A percentile compares a stretch with the other conserved stretches of the same genome.
Evolutionary conservation across 2,888 invertebrate genomes (phyloP).

Genomic region (Dasysyrphus albostriatus): DNA sequence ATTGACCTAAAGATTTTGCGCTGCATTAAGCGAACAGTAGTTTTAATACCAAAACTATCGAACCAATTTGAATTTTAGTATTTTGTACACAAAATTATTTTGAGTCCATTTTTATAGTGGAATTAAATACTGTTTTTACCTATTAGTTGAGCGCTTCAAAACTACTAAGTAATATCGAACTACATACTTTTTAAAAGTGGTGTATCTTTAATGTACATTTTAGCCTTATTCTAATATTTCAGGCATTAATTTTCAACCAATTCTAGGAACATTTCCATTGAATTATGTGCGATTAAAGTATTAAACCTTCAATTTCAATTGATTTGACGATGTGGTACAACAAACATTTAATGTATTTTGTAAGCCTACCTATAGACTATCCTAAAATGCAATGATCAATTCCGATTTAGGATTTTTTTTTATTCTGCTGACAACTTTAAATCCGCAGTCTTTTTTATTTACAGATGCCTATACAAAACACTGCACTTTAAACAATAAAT

Average conservation of each 20-base stretch:
- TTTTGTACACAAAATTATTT: too few species aligned
- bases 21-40: too few species aligned
- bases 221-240: not conserved
- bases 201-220: not conserved
- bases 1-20: too few species aligned
- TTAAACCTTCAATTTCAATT: not conserved
- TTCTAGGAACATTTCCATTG: not conserved
- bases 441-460: not conserved
- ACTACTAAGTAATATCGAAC: too few species aligned
- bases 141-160: too few species aligned
- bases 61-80: too few species aligned
- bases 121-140: too few species aligned
- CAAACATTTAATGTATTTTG: not conserved
- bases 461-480: not conserved
- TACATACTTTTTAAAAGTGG: too few species aligned
- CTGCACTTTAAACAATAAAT: slow-evolving; percentile 14
- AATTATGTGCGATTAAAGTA: not conserved
- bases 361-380: not conserved
- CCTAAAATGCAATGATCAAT: not conserved
- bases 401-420: not conserved
- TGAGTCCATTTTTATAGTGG: too few species aligned
- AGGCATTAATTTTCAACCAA: not conserved
- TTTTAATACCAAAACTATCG: too few species aligned
- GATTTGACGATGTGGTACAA: not conserved
- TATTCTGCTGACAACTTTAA: slow-evolving; percentile 16